Evolutionary conservation across 2,797 vertebrate genomes (phyloP).

Genomic region (Babyrousa celebensis): DNA sequence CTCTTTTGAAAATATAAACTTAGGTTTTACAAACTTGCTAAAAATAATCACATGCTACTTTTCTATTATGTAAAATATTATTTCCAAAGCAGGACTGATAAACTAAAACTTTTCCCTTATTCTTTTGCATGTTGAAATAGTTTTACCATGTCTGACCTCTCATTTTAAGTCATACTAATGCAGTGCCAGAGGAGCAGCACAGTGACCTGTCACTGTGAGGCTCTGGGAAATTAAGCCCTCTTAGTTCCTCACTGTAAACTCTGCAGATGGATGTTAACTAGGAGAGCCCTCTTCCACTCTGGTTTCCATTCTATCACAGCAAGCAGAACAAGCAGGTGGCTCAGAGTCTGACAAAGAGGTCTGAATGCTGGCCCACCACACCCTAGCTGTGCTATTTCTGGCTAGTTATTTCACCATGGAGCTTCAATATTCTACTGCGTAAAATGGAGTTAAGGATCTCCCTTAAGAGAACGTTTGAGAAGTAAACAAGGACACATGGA

Average conservation of each 20-base stretch:
- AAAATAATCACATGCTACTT: constrained; percentile 28
- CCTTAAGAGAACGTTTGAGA: background rate
- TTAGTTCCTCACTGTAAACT: no score
- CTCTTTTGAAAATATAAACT: background rate
- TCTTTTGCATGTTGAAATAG: background rate
- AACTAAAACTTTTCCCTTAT: background rate
- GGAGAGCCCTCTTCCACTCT: no score
- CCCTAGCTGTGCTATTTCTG: background rate
- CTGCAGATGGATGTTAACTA: no score
- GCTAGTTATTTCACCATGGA: background rate
- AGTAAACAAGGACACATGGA: background rate
- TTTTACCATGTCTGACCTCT: background rate
- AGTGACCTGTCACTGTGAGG: background rate
- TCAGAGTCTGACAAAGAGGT: background rate
- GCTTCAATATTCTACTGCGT: background rate
- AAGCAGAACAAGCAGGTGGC: background rate
- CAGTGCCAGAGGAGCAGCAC: background rate
- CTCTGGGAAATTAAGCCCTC: background rate
- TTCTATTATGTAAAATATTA: background rate
- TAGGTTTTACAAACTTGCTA: background rate
- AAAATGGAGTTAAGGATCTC: background rate
- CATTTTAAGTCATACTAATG: constrained; percentile 1
- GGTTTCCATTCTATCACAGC: no score
- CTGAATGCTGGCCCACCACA: background rate
- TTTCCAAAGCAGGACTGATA: background rate